Evolutionary conservation across 1,140 invertebrate species (phyloP).

Genomic region (Bombus affinis): DNA sequence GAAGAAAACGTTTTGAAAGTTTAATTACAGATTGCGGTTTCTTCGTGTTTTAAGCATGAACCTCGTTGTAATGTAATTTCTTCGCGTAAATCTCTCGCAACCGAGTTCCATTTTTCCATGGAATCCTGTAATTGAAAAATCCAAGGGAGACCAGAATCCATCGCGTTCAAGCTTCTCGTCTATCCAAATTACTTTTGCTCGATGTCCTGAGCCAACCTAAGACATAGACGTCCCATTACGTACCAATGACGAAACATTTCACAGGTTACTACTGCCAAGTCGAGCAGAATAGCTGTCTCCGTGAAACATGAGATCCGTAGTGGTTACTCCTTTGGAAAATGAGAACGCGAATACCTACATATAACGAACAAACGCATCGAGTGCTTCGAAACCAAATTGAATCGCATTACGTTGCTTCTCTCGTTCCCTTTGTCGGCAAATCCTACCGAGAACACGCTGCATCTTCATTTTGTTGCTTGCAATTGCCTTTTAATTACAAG

Average conservation of each 20-base stretch:
- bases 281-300: not conserved
- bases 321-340: not conserved
- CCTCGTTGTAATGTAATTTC: not conserved
- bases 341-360: not conserved
- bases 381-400: not conserved
- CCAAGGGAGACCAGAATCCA: not conserved
- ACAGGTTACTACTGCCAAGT: not conserved
- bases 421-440: not conserved
- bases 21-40: not conserved
- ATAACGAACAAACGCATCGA: not conserved
- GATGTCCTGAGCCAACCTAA: not conserved
- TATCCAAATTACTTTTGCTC: not conserved
- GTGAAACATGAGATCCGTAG: not conserved
- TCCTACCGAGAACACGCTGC: not conserved
- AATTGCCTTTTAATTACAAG: slow-evolving; percentile 13
- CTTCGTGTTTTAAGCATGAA: not conserved
- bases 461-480: not conserved
- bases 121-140: not conserved
- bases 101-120: not conserved
- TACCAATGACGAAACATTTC: not conserved
- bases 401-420: not conserved
- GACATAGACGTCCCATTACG: slow-evolving; percentile 2
- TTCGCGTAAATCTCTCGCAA: not conserved
- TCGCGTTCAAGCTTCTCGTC: not conserved
- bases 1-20: not conserved